A percentile compares a stretch with the other conserved stretches of the same genome.
Evolutionary conservation across 1,140 invertebrate species (phyloP).

Genomic region (Drosophila sucinea): DNA sequence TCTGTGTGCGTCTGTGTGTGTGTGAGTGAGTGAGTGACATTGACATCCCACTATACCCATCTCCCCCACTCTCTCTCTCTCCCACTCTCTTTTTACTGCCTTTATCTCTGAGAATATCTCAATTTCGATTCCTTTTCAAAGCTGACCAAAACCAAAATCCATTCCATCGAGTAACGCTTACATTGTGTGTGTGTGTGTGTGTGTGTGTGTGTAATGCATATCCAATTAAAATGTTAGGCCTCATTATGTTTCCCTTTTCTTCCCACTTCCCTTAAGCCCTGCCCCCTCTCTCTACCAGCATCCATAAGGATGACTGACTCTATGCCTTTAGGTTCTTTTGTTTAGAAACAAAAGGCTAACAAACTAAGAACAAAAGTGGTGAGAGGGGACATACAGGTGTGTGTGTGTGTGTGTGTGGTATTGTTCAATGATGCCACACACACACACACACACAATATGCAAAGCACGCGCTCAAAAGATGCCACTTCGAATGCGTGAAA

Average conservation of each 20-base stretch:
- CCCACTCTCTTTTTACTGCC: not conserved
- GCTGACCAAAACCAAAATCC: conserved; percentile 12
- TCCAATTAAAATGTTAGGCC: conserved; percentile 53
- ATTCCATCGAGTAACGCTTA: conserved; percentile 10
- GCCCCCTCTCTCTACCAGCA: not conserved
- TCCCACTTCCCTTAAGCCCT: too few species aligned
- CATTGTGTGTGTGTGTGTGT: not conserved
- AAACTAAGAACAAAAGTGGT: not conserved
- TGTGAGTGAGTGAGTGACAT: conserved; percentile 39
- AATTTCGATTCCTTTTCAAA: not conserved
- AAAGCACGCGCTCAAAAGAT: conserved; percentile 22
- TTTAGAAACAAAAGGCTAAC: conserved; percentile 14
- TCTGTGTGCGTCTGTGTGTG: conserved; percentile 11
- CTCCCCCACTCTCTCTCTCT: not conserved
- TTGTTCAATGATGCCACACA: conserved; percentile 4
- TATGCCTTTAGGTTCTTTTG: not conserved
- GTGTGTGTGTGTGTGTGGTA: not conserved
- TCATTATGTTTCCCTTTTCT: not conserved
- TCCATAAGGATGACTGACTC: not conserved
- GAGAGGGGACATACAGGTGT: not conserved
- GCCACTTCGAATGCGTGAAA: conserved; percentile 13
- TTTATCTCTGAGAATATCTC: not conserved
- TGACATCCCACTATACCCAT: conserved; percentile 4
- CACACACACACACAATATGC: not conserved
- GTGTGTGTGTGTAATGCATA: conserved; percentile 32